Evolutionary conservation across 2,888 invertebrate species (phyloP), one percentile per base, ranked within the genome.

Genomic region (Drosophila neonasuta): DNA sequence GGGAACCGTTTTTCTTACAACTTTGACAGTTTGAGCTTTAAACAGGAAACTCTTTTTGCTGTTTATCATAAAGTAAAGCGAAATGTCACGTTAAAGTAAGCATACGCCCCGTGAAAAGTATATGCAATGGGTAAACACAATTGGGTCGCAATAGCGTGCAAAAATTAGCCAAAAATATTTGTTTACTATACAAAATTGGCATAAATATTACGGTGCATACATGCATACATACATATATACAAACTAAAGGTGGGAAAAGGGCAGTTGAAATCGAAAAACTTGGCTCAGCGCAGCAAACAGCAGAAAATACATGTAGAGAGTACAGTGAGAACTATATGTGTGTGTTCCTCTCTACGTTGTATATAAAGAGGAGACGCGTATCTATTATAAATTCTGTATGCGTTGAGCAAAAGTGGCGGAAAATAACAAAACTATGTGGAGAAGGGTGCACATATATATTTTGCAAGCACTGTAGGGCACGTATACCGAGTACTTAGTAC

Each of bases 171-270:
- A 65, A 66, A 75, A 62, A 66, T 62, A 76, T 62, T 59, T 76
- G 73, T 76, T 73, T 76, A 59, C 73, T 52, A 71, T 59, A 48
- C 50, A 55, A 64, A 61, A 58, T 56, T 75, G 71, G 45, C 61
- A 59, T 56, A 59, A 56, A 65, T 52, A 61, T 36, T 49, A 29
- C 44, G 32, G 30, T 58, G 57, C 44, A 45, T 24, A 51, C 44
- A 70, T 52, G 55, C 46, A 44, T 1, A 20, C 3, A 4, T 20
- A 20, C 3, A 4, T 20, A 32, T 46, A 17, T n/a, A 41, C 39
- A 52, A 50, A 11, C 34, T n/a, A 11, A 41, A 11, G 51, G 32
- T 39, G 50, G 45, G 32, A 32, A 20, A 55, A 42, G 15, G 24
- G 41, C 44, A 58, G 45, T 17, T 29, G 36, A 45, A 65, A 49